Conservation (phyloP, 2,797 vertebrate species). For the Diplodus puntazzo region DNA sequence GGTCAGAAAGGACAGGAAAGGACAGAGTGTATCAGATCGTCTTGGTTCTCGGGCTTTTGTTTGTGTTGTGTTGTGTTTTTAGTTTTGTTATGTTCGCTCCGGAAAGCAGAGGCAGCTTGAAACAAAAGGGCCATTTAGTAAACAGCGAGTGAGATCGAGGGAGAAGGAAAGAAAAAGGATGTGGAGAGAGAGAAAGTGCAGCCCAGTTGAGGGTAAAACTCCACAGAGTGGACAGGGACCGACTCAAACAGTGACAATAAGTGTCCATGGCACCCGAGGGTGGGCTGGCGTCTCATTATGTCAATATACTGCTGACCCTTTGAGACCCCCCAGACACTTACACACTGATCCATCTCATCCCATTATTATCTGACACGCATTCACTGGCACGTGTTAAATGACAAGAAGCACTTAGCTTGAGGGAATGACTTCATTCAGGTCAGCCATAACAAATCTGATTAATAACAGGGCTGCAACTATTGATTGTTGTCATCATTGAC, state of each 20-base stretch:
- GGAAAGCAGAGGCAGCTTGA: slow-evolving; percentile 67
- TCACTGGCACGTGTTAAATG: not conserved
- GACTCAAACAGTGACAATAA: slow-evolving; percentile 40
- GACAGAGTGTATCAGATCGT: slow-evolving; percentile 75
- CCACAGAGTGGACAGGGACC: slow-evolving; percentile 11
- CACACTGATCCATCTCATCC: not conserved
- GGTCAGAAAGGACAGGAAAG: slow-evolving; percentile 74
- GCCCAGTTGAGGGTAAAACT: slow-evolving; percentile 32
- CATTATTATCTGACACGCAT: slow-evolving; percentile 4
- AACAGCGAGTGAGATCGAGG: slow-evolving; percentile 14
- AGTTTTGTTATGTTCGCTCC: slow-evolving; percentile 66
- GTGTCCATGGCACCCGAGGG: slow-evolving; percentile 48
- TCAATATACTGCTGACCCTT: slow-evolving; percentile 29
- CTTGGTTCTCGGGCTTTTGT: slow-evolving; percentile 67
- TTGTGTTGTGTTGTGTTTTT: slow-evolving; percentile 60
- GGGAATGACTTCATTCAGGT: not conserved
- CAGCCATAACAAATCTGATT: not conserved
- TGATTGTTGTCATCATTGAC: too few relatives aligned
- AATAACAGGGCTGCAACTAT: not conserved
- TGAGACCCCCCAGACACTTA: slow-evolving; percentile 16
- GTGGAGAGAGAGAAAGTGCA: slow-evolving; percentile 37
- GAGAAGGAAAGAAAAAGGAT: slow-evolving; percentile 30
- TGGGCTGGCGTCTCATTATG: slow-evolving; percentile 11
- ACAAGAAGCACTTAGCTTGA: slow-evolving; percentile 10
- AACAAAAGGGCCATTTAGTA: slow-evolving; percentile 66